Conservation (phyloP, 1,140 invertebrate species). For the Platyscapa corneri region DNA sequence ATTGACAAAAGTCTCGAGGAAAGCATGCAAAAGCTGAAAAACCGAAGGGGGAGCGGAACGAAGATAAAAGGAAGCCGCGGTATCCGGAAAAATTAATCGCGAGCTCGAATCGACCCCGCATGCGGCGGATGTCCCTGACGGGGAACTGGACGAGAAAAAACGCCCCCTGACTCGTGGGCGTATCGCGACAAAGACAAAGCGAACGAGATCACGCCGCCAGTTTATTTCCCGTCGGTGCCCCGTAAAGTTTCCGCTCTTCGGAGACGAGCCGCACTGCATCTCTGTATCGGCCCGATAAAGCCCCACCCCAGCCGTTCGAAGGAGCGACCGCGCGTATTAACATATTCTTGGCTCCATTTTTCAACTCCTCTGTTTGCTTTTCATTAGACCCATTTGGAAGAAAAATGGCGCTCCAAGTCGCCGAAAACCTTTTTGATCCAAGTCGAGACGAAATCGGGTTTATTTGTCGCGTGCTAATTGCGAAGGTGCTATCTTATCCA, state of each 20-base stretch:
- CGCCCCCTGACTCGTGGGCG: background rate
- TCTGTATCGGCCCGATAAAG: background rate
- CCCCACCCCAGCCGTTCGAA: background rate
- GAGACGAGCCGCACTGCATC: background rate
- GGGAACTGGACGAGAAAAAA: too few relatives aligned
- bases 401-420: conserved; percentile 25
- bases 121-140: background rate
- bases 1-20: background rate
- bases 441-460: too few relatives aligned
- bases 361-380: conserved; percentile 11
- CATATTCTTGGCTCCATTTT: conserved; percentile 48
- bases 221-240: conserved; percentile 7
- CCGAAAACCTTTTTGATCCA: background rate
- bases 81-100: conserved; percentile 4
- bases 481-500: too few relatives aligned
- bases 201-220: too few relatives aligned
- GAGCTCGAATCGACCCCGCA: background rate
- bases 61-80: background rate
- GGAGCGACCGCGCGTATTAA: conserved; percentile 16
- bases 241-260: background rate
- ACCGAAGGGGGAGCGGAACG: background rate
- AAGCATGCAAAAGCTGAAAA: background rate
- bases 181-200: background rate
- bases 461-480: too few relatives aligned
- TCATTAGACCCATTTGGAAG: conserved; percentile 9